A percentile compares a stretch with the other conserved stretches of the same genome.
phyloP scores from a whole-genome alignment of 1,140 invertebrate genomes.

The Fopius arisanus region DNA sequence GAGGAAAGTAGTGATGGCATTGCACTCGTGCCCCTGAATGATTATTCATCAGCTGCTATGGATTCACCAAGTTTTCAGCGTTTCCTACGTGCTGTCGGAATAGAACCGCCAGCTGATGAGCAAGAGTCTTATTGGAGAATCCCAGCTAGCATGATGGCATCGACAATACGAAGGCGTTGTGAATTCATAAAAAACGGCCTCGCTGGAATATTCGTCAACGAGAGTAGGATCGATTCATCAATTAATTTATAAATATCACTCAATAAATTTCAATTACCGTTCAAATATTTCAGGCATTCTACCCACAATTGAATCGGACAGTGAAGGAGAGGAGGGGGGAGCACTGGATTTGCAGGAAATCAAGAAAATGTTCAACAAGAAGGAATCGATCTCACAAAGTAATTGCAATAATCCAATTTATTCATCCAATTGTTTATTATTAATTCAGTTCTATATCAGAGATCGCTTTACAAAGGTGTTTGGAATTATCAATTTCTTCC shows the following conservation, averaged over 20 bases:
- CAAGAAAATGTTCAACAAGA: constrained; percentile 40
- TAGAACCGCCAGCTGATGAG: constrained; percentile 68
- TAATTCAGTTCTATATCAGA: too few species aligned
- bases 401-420: neutral
- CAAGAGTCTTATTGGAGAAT: constrained; percentile 72
- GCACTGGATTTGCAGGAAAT: constrained; percentile 41
- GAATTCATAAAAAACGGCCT: constrained; percentile 59
- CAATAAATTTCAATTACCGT: constrained; percentile 19
- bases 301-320: neutral
- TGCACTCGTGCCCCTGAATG: constrained; percentile 73
- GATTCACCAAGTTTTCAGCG: constrained; percentile 68
- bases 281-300: neutral
- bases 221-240: too few species aligned
- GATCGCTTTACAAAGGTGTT: too few species aligned
- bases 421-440: neutral
- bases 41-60: constrained; percentile 67
- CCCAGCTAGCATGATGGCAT: constrained; percentile 62
- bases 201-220: constrained; percentile 54
- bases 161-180: constrained; percentile 60
- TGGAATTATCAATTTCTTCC: too few species aligned
- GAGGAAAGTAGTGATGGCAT: constrained; percentile 67
- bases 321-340: constrained; percentile 34
- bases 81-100: constrained; percentile 68
- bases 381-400: constrained; percentile 6
- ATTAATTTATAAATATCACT: too few species aligned